These are phyloP conservation scores for Odocoileus hemionus DNA, from an alignment of 2,113 vertebrate species.

Conservation along the genomic window DNA sequence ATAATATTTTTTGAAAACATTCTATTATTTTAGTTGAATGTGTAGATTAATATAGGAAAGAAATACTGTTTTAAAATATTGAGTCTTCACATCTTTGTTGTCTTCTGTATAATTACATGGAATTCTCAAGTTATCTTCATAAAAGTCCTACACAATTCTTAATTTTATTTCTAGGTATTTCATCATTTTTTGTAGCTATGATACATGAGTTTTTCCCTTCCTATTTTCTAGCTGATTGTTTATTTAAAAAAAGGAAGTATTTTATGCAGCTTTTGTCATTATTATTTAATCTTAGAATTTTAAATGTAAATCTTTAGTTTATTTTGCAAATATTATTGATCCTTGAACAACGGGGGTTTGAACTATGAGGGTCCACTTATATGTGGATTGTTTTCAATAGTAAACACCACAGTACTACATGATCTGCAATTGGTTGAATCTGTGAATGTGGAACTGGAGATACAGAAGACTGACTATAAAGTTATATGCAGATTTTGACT, in stretches of 20 bases:
- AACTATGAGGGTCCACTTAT: not conserved
- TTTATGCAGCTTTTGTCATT: not conserved
- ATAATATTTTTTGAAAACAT: not conserved
- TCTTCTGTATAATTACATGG: not conserved
- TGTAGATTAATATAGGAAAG: not conserved
- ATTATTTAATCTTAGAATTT: not conserved
- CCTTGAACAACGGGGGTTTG: not conserved
- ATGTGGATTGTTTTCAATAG: not conserved
- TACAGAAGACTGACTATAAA: not conserved
- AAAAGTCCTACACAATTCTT: not conserved
- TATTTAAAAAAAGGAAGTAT: not conserved
- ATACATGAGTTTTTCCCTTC: not conserved
- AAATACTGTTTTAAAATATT: conserved; percentile 11
- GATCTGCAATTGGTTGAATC: not conserved
- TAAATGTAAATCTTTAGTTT: not conserved
- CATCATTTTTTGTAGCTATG: not conserved
- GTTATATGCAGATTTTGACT: not conserved
- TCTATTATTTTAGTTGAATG: not conserved
- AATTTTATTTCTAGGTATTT: conserved; percentile 21
- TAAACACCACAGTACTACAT: not conserved
- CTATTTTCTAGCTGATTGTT: not conserved
- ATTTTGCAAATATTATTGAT: not conserved
- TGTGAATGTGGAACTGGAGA: not conserved
- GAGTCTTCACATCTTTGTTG: not conserved
- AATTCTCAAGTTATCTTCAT: conserved; percentile 17